These are phyloP conservation scores for Cyclura pinguis DNA, from an alignment of 2,797 vertebrate species.

Conservation along the genomic window DNA sequence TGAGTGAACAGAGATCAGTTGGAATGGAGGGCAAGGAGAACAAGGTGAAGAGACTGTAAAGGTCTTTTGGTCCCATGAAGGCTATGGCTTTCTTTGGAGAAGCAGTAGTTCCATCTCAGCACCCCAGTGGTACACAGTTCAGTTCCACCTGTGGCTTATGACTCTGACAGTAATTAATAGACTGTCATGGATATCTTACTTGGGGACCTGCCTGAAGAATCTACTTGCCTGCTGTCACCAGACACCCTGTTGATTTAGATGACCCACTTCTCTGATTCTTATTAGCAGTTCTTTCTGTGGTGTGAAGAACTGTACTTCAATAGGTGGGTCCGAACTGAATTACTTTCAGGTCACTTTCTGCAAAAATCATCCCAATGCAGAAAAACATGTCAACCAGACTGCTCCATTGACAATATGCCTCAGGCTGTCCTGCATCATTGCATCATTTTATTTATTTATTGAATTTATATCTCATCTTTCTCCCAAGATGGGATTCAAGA, in stretches of 20 bases:
- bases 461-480: too few species aligned
- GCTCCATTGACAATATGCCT: background rate
- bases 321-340: background rate
- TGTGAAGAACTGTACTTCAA: background rate
- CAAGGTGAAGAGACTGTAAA: background rate
- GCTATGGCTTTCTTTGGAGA: background rate
- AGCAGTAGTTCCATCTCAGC: background rate
- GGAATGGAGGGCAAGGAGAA: too few species aligned
- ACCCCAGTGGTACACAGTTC: background rate
- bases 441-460: too few species aligned
- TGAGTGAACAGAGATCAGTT: background rate
- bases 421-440: rapidly evolving
- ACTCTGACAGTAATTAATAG: background rate
- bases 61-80: background rate
- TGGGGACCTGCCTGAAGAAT: background rate
- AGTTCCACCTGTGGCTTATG: background rate
- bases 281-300: background rate
- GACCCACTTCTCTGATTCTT: background rate
- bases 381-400: too few species aligned
- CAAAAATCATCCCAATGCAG: background rate
- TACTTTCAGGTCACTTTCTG: background rate
- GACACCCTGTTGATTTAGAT: background rate
- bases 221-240: background rate
- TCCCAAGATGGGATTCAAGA: too few species aligned
- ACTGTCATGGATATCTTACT: background rate